Evolutionary conservation across 92 coral and sea anemone genomes (phyloP), one percentile per base, ranked within the genome.

Genomic region (Epizoanthus ramosus): DNA sequence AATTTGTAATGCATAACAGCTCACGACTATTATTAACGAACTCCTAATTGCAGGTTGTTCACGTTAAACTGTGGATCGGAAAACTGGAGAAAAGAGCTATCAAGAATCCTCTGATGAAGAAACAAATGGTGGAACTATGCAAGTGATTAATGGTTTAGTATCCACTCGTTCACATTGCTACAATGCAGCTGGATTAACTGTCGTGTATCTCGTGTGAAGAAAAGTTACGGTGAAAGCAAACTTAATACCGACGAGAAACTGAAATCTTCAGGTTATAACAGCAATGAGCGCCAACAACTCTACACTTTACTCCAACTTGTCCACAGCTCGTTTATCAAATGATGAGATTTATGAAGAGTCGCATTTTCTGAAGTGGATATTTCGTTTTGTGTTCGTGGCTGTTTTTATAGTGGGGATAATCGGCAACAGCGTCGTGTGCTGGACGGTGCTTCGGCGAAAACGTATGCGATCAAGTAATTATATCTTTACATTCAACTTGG

Each of bases 391-490:
- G 17, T 95, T 89, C 63, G 90, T 93, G 74, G 68, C 84, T 21
- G 96, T 95, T 2, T 95, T 95, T 52, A 65, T 92, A 8, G 95
- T 93, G 10, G 98, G 98, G 21, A 80, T 95, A 9, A 80, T 88
- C 7, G 98, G 98, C 18, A 95, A 95, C 65, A 82, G 93, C 18
- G 93, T 95, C 9, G 98, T 95, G 6, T 95, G 98, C 16, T 80
- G 89, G 84, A 95, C 97, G 6, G 89, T 95, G n/a, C 80, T 95
- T 18, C 94, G 97, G 18, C 94, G 97, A 6, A 89, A 88, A 28
- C 91, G 98, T 23, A 91, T 93, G 98, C 93, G 94, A 35, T 91
- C 94, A 10, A 94, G 95, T 65, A 93, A 93, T 17, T 93, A 95
- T 81, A 93, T 92, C 60, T 95, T 95, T 61, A 95, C 98, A 0